These are phyloP conservation scores for Ichneumon xanthorius DNA, from an alignment of 2,888 invertebrate genomes.

Conservation along the genomic window DNA sequence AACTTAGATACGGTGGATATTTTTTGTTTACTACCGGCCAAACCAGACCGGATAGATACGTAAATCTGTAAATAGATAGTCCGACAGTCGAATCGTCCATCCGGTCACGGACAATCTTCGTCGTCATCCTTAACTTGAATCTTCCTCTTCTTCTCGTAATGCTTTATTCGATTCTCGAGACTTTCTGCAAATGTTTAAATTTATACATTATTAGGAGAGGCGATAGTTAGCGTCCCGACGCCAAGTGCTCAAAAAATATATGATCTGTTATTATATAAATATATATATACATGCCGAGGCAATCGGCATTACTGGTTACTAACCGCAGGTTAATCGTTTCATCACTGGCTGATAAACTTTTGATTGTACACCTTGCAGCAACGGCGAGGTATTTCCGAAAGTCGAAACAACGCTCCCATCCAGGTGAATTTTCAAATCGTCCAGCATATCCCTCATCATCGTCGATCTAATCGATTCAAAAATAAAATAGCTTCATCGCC, in stretches of 20 bases:
- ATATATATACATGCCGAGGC: neutral
- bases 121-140: constrained; percentile 70
- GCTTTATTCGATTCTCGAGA: constrained; percentile 92
- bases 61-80: neutral
- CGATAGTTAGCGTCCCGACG: neutral
- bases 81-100: neutral
- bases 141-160: constrained; percentile 90
- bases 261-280: constrained; percentile 34
- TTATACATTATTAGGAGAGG: constrained; percentile 13
- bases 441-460: constrained; percentile 87
- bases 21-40: neutral
- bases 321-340: constrained; percentile 92
- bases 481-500: neutral
- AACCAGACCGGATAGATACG: neutral
- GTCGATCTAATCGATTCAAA: constrained; percentile 83
- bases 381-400: constrained; percentile 87
- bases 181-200: constrained; percentile 88
- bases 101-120: constrained; percentile 1
- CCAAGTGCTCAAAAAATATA: too few species aligned
- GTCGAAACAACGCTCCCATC: constrained; percentile 73
- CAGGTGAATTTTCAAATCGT: constrained; percentile 84
- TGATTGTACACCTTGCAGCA: constrained; percentile 89
- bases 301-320: constrained; percentile 79
- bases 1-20: neutral
- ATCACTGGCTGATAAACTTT: constrained; percentile 91